phyloP scores from a whole-genome alignment of 2,888 invertebrate genomes.

The Agriopis aurantiaria region DNA sequence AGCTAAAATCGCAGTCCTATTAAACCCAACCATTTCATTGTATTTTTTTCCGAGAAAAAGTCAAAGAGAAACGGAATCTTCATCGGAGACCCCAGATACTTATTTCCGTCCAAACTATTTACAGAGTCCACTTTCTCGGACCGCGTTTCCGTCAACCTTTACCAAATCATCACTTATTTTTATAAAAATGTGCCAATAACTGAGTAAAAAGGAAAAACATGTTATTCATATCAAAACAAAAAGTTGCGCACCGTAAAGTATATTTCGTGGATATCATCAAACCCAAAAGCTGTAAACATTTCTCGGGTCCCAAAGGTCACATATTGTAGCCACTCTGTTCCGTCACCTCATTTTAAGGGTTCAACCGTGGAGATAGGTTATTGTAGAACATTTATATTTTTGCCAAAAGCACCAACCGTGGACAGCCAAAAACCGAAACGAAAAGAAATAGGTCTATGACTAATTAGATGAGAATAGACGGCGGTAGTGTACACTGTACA shows the following conservation, averaged over 20 bases:
- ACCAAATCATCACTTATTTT: conserved; percentile 34
- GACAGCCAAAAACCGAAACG: too few relatives aligned
- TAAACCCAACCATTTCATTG: too few relatives aligned
- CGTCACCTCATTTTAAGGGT: conserved; percentile 54
- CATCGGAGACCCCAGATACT: background rate
- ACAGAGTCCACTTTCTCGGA: conserved; percentile 12
- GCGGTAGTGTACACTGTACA: too few relatives aligned
- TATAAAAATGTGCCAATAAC: conserved; percentile 33
- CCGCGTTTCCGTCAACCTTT: conserved; percentile 13
- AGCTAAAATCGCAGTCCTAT: too few relatives aligned
- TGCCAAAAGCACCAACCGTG: background rate
- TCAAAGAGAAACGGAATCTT: conserved; percentile 1
- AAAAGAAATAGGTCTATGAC: too few relatives aligned
- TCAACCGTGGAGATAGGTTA: conserved; percentile 33
- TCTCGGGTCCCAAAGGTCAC: conserved; percentile 53
- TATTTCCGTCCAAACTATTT: conserved; percentile 4
- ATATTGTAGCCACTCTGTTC: conserved; percentile 56
- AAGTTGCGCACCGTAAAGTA: conserved; percentile 49
- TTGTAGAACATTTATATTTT: conserved; percentile 23
- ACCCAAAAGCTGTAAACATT: conserved; percentile 51
- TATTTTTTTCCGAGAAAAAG: background rate
- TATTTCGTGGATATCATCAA: conserved; percentile 54
- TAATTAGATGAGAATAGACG: too few relatives aligned
- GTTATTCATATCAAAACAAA: conserved; percentile 50
- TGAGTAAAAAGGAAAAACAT: conserved; percentile 35